These are phyloP conservation scores for Sebastes jordani DNA, from an alignment of 2,797 vertebrate genomes.

Conservation along the genomic window DNA sequence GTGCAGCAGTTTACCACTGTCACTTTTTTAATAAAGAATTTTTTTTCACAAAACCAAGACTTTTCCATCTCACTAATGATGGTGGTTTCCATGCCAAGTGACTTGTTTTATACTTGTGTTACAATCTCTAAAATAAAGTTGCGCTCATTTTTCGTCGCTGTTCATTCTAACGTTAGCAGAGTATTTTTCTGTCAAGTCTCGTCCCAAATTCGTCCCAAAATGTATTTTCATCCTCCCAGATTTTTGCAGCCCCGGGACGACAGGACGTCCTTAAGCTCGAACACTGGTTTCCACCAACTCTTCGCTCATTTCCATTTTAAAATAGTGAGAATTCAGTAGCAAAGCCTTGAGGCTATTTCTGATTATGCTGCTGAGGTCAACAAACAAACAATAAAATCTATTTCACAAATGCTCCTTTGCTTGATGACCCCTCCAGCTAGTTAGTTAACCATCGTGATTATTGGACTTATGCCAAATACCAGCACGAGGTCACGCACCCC, in stretches of 20 bases:
- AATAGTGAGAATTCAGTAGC: not conserved
- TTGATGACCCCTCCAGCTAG: conserved; percentile 16
- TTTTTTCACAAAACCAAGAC: not conserved
- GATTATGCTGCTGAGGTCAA: not conserved
- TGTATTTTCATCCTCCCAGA: no score
- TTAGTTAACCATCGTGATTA: conserved; percentile 26
- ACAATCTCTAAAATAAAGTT: not conserved
- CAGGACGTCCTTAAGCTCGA: no score
- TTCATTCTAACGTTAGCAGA: no score
- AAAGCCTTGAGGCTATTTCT: not conserved
- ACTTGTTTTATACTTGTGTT: not conserved
- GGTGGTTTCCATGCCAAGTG: not conserved
- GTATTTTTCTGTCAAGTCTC: no score
- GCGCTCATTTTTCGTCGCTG: not conserved
- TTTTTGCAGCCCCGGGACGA: no score
- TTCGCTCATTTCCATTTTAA: not conserved
- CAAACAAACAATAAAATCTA: conserved; percentile 12
- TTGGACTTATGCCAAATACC: conserved; percentile 21
- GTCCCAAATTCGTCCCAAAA: no score
- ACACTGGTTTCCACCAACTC: not conserved
- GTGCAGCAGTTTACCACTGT: no score
- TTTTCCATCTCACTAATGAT: not conserved
- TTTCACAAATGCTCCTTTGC: conserved; percentile 3
- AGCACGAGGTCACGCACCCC: conserved; percentile 23
- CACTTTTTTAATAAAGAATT: not conserved